Evolutionary conservation across 2,888 invertebrate genomes (phyloP), one percentile per base, ranked within the genome.

Genomic region (Thecocarcelia acutangulata): DNA sequence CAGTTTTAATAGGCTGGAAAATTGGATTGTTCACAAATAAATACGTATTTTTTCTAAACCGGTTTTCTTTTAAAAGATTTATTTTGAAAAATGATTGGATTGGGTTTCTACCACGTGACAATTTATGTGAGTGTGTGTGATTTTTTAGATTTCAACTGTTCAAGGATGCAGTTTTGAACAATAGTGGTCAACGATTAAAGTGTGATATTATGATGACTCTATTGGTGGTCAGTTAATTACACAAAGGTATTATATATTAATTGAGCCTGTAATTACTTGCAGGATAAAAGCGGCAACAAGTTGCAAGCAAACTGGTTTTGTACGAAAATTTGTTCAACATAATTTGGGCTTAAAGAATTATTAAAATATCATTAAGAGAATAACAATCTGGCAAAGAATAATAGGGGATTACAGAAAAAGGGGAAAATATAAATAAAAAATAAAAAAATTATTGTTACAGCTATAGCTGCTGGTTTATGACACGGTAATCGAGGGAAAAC

Each of bases 1-100:
- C 80, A 80, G 80, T 75, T 66, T 80, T 56, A 75, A 63, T 70
- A 75, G 58, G 40, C 69, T 69, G 66, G 76, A 76, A 70, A 80
- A 80, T 72, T 70, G 19, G 61, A 58, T 66, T 61, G 68, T 78
- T 63, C 24, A n/a, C n/a, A 72, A 24, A n/a, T 21, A n/a, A 58
- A 40, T 8, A 12, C 3, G 21, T 37, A 21, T 46, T 54, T 56
- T 50, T 40, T 9, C 33, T 1, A 37, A 12, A 64, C 73, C 64
- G 73, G 73, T 74, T 74, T 74, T 56, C n/a, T 17, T 59, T 61
- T 0, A 15, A 54, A 44, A 24, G 8, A 12, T 28, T 11, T 28
- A 1, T 28, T 17, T 21, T 2, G 13, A 11, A 56, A 54, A 68
- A 42, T 24, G 15, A 15, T 50, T 50, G 19, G 12, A 13, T 3